These are phyloP conservation scores for Sebastes aleutianus DNA, from an alignment of 2,797 vertebrate species.

Conservation along the genomic window DNA sequence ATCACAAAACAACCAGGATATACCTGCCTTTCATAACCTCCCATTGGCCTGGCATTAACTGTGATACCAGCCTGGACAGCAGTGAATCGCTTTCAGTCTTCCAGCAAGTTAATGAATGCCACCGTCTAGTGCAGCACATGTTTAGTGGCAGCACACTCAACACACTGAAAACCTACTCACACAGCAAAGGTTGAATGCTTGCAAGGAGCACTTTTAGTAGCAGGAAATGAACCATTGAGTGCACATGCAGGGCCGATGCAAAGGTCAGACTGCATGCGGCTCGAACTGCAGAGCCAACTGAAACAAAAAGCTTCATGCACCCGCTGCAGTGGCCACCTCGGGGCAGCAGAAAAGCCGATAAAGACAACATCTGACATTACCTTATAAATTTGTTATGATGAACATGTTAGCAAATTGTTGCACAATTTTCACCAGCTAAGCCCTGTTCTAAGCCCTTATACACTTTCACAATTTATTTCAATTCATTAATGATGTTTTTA, in stretches of 20 bases:
- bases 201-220: neutral
- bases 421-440: too few species aligned
- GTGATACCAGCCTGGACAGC: neutral
- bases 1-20: neutral
- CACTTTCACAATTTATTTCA: neutral
- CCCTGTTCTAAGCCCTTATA: too few species aligned
- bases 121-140: neutral
- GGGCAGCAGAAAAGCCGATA: neutral
- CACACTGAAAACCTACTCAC: neutral
- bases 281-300: neutral
- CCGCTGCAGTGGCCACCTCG: neutral
- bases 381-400: neutral
- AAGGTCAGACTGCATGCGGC: neutral
- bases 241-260: neutral
- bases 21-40: neutral
- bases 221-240: neutral
- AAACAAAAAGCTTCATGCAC: neutral
- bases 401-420: neutral
- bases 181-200: neutral
- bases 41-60: neutral
- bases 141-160: neutral
- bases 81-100: neutral
- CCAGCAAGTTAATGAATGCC: neutral
- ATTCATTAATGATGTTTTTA: too few species aligned
- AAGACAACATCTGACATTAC: neutral